Conservation (phyloP, 2,797 vertebrate species). For the Ceryle rudis region DNA sequence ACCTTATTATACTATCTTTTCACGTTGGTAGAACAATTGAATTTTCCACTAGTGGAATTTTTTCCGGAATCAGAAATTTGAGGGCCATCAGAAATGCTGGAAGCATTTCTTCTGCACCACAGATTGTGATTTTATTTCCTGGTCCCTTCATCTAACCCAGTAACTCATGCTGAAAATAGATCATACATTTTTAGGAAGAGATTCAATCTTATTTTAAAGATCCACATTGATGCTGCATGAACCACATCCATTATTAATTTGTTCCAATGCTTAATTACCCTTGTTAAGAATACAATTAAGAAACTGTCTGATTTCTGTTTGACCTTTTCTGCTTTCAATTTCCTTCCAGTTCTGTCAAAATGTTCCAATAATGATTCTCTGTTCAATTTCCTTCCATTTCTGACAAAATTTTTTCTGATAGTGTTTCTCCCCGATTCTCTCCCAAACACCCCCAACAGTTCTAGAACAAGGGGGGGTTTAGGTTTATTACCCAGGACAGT, state of each 20-base stretch:
- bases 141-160: neutral
- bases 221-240: neutral
- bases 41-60: neutral
- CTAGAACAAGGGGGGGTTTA: neutral
- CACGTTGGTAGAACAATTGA: neutral
- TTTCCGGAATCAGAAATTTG: neutral
- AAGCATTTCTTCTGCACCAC: neutral
- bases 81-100: neutral
- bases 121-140: neutral
- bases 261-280: constrained; percentile 43
- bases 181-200: neutral
- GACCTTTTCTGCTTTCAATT: neutral
- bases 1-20: neutral
- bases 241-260: constrained; percentile 27
- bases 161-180: constrained; percentile 16
- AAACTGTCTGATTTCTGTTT: constrained; percentile 25
- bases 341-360: neutral
- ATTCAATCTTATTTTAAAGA: constrained; percentile 9
- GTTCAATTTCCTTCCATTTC: neutral
- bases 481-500: neutral
- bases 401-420: neutral
- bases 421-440: neutral
- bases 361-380: neutral
- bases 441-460: neutral
- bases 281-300: constrained; percentile 50